Percentiles rank a stretch among this genome's conserved stretches.
These are phyloP conservation scores for Drosophila heteroneura DNA, from an alignment of 2,888 invertebrate genomes.

Conservation along the genomic window DNA sequence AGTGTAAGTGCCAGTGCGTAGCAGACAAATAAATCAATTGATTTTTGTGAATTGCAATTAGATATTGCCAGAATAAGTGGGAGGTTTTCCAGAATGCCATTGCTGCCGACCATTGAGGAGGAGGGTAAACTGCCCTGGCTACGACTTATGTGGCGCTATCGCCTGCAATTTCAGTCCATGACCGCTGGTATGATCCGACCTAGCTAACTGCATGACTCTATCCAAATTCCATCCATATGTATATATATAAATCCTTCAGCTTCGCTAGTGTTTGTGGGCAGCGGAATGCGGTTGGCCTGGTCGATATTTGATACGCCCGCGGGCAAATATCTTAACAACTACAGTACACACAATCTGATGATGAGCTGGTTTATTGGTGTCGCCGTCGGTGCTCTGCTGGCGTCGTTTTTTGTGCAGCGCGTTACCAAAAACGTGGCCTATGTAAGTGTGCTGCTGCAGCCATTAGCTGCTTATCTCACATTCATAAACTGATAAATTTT, in stretches of 20 bases:
- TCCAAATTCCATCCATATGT: neutral
- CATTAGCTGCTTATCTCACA: constrained; percentile 55
- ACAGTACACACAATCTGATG: constrained; percentile 70
- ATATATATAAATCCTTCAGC: constrained; percentile 55
- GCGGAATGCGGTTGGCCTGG: constrained; percentile 81
- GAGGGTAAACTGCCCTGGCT: constrained; percentile 68
- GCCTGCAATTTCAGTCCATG: constrained; percentile 79
- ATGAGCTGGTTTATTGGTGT: constrained; percentile 83
- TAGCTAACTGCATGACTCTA: neutral
- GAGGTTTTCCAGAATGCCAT: constrained; percentile 55
- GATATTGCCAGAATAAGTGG: constrained; percentile 13
- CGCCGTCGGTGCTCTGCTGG: constrained; percentile 74
- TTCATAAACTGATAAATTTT: constrained; percentile 52
- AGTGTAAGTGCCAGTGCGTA: constrained; percentile 24
- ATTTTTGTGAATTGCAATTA: constrained; percentile 14
- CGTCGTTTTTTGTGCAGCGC: constrained; percentile 77
- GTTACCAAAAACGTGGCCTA: constrained; percentile 80
- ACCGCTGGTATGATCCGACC: constrained; percentile 65
- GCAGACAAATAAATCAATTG: constrained; percentile 33
- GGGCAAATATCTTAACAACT: constrained; percentile 59
- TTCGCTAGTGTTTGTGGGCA: constrained; percentile 74
- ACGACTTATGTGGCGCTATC: constrained; percentile 75
- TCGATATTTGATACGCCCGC: constrained; percentile 78
- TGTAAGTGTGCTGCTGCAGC: constrained; percentile 75
- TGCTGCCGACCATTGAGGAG: constrained; percentile 75